Base-by-base conservation (phyloP, 2,888 invertebrate species). In the Eilema griseolum region DNA sequence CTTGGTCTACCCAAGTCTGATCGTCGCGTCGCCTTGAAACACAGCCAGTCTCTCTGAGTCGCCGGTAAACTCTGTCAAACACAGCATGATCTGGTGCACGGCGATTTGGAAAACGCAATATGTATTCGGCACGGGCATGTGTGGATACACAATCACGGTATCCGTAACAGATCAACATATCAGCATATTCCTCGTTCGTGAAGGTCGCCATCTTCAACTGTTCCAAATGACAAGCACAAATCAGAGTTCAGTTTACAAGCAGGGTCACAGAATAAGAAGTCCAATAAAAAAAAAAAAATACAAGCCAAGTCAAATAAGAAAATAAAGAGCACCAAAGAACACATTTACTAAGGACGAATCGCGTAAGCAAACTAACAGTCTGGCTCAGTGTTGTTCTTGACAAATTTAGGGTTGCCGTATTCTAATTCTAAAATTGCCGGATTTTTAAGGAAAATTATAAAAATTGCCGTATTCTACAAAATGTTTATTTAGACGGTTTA, bases 1-100 rank as follows among this genome's bases (percentile, higher is more conserved):
- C 77, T 75, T 76, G 79, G 80, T 79, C 77, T 77, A 41, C 76
- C 82, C 62, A 77, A 14, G 72, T 83, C 81, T 71, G 79, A 72
- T 52, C 69, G 67, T 74, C 74, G 72, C 66, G 77, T 77, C 59
- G 67, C 74, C 3, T n/a, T n/a, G n/a, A n/a, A 77, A 81, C 80
- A 65, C 77, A 78, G 75, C 80, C 83, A 76, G 78, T 81, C 71
- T 80, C 80, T 76, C 79, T 69, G 72, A 82, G 72, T 23, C 61
- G 61, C 16, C 61, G 59, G 24, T 59, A 23, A 59, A 24, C 24
- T 59, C 24, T 20, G 37, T 76, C 77, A 66, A 82, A 82, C 23
- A 82, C 78, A 60, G 71, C 65, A 60, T 78, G 77, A 75, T 78
- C 75, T 69, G 80, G 82, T 61, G 77, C 73, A 73, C 80, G 80